phyloP scores from a whole-genome alignment of 2,113 vertebrate genomes.

The Hassar affinis region DNA sequence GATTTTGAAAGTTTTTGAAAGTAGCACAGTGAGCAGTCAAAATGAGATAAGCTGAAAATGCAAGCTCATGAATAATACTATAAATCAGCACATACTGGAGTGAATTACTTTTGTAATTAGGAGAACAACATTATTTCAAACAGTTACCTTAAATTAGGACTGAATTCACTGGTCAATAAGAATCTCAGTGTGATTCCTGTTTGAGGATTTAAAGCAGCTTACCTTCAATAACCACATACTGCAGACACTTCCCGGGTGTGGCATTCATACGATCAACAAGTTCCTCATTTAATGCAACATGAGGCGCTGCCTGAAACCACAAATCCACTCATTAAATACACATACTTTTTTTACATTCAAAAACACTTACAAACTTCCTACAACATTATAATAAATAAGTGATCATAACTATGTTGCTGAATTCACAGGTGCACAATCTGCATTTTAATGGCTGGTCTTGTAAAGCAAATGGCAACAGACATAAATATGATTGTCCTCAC shows the following conservation, averaged over 20 bases:
- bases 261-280: conserved; percentile 73
- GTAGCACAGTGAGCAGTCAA: not conserved
- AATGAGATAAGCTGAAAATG: not conserved
- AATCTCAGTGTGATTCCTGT: not conserved
- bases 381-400: not conserved
- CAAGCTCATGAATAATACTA: not conserved
- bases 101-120: too few species aligned
- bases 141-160: not conserved
- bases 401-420: not conserved
- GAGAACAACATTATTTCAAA: not conserved
- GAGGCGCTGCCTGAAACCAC: conserved; percentile 76
- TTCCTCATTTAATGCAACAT: conserved; percentile 69
- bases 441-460: not conserved
- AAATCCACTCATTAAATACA: conserved; percentile 3
- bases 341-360: not conserved
- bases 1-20: not conserved
- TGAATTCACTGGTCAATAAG: not conserved
- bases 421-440: not conserved
- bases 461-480: not conserved
- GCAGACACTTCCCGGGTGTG: conserved; percentile 74
- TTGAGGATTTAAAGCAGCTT: conserved; percentile 41
- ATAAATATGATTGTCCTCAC: conserved; percentile 59
- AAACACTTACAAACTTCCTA: not conserved
- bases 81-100: not conserved
- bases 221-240: conserved; percentile 85